phyloP scores from a whole-genome alignment of 2,113 vertebrate species.

The Limanda limanda region DNA sequence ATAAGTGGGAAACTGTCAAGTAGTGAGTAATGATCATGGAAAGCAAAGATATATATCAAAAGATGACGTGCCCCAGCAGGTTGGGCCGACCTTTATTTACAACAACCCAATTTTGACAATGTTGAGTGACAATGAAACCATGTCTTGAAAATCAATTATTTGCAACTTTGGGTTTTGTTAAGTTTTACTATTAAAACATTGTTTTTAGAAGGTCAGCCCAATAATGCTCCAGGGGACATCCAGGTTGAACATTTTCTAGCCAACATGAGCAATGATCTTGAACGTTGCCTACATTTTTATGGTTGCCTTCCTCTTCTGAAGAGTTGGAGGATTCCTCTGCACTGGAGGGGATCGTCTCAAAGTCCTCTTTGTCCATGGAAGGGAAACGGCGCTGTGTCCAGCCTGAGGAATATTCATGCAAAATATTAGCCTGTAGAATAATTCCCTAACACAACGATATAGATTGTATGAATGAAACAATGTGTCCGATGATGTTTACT shows the following conservation, averaged over 20 bases:
- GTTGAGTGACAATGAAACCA: background rate
- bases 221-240: no score
- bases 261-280: background rate
- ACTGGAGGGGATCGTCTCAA: constrained; percentile 92
- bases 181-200: no score
- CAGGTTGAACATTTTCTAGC: no score
- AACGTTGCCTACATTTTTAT: constrained; percentile 82
- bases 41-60: background rate
- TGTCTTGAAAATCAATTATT: no score
- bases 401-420: constrained; percentile 75
- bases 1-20: background rate
- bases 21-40: constrained; percentile 13
- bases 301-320: constrained; percentile 88
- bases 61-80: constrained; percentile 12
- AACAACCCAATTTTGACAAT: background rate
- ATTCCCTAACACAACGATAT: no score
- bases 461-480: background rate
- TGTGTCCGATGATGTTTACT: background rate
- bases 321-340: constrained; percentile 92
- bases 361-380: constrained; percentile 88
- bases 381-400: constrained; percentile 85
- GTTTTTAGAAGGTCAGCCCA: no score
- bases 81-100: background rate
- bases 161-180: no score
- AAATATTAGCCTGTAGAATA: background rate